Base-by-base conservation (phyloP, 2,888 invertebrate species). In the Apantesis nais region DNA sequence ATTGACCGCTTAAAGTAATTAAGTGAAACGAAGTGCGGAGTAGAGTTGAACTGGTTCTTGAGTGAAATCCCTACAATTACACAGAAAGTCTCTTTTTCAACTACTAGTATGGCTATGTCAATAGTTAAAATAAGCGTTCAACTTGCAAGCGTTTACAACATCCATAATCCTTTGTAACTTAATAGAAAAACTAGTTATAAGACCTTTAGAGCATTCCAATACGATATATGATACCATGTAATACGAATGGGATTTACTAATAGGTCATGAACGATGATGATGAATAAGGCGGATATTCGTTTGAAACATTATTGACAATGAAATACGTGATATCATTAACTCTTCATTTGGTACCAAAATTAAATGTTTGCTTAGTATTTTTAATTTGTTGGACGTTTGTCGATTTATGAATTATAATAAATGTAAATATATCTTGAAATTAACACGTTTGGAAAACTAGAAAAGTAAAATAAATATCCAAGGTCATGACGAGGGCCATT, bases 141-240 rank as follows among this genome's bases (percentile, higher is more conserved):
- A 69, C 69, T 62, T 62, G 52, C 67, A 39, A 62, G 61, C 37
- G 39, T 52, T 68, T 25, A 37, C 14, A 25, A 66, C 61, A 69
- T 70, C 14, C 48, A 44, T 68, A 48, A 31, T 67, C 14, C 19
- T 60, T 68, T 68, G 67, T 55, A 63, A 8, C 12, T 2, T 11
- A 66, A 2, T 63, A 60, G 29, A 71, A 62, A 69, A 72, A 67
- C 39, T 22, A 29, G 63, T 68, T 69, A 2, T 22, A 16, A 66
- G 19, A 58, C 62, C 58, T 60, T 55, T 65, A 25, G 58, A 52
- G 41, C 34, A 55, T 11, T 25, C 25, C 25, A 55, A 14, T 12
- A 25, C 25, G 12, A 25, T n/a, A 41, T 41, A 41, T 0, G 41
- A 41, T 41, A 16, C 4, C 4, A 16, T 41, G 3, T 41, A 16